Conservation (phyloP, 2,797 vertebrate genomes). For the Craterocephalus amniculus region DNA sequence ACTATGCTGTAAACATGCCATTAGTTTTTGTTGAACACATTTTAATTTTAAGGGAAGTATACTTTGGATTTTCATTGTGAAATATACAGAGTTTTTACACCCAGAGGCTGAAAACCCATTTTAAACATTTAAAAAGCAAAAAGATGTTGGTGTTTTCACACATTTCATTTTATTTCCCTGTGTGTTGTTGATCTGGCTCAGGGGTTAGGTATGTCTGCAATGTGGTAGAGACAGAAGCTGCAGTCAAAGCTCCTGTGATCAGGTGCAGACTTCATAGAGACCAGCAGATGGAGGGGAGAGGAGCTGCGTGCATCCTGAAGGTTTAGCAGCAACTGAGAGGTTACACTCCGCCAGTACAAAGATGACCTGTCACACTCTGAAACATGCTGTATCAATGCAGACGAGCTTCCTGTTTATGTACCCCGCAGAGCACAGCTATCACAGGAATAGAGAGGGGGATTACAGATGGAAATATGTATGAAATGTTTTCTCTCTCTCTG, state of each 20-base stretch:
- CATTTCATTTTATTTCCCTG: slow-evolving; percentile 65
- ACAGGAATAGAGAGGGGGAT: slow-evolving; percentile 57
- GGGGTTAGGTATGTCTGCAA: slow-evolving; percentile 73
- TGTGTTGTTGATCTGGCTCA: slow-evolving; percentile 77
- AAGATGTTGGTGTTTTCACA: slow-evolving; percentile 70
- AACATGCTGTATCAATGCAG: slow-evolving; percentile 63
- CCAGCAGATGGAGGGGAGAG: slow-evolving; percentile 80
- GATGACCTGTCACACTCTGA: slow-evolving; percentile 79
- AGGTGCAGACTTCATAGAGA: slow-evolving; percentile 77
- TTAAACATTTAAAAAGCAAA: slow-evolving; percentile 64
- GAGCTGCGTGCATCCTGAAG: slow-evolving; percentile 74
- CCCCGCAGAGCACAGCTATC: slow-evolving; percentile 62
- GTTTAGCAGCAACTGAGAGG: slow-evolving; percentile 78
- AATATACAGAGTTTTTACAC: slow-evolving; percentile 62
- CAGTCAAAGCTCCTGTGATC: slow-evolving; percentile 80
- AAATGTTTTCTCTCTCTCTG: slow-evolving; percentile 52
- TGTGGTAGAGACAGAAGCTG: slow-evolving; percentile 76
- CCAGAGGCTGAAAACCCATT: slow-evolving; percentile 69
- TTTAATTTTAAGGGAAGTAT: slow-evolving; percentile 27
- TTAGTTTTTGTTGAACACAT: slow-evolving; percentile 14
- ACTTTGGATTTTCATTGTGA: slow-evolving; percentile 46
- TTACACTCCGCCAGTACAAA: slow-evolving; percentile 75
- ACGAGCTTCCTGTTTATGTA: slow-evolving; percentile 71
- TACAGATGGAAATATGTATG: slow-evolving; percentile 68
- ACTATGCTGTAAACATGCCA: background rate